Conservation (phyloP, 2,113 vertebrate genomes). For the Corapipo altera region DNA sequence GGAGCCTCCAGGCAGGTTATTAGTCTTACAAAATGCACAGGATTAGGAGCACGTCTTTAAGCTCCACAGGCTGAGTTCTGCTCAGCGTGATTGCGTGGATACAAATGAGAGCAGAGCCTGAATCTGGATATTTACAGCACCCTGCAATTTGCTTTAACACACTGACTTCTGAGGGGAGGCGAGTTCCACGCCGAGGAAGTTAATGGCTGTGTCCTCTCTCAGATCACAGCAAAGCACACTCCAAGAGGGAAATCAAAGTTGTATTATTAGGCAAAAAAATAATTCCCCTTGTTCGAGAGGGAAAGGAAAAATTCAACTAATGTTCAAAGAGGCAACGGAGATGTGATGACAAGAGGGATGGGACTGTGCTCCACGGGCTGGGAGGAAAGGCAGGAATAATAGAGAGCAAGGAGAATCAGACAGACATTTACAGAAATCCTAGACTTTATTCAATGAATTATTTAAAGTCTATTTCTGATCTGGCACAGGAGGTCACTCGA, state of each 20-base stretch:
- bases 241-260: neutral
- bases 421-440: constrained; percentile 44
- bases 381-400: neutral
- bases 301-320: neutral
- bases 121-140: neutral
- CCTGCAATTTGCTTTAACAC: neutral
- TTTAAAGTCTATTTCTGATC: constrained; percentile 56
- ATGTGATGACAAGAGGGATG: neutral
- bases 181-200: neutral
- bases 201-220: neutral
- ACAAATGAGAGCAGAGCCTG: neutral
- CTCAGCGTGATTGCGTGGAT: neutral
- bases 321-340: neutral
- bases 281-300: constrained; percentile 7
- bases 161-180: neutral
- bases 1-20: neutral
- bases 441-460: constrained; percentile 68
- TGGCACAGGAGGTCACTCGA: constrained; percentile 30
- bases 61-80: neutral
- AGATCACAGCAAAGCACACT: neutral
- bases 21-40: neutral
- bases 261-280: constrained; percentile 26
- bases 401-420: constrained; percentile 40
- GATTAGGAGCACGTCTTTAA: neutral
- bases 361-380: neutral